Evolutionary conservation across 2,797 vertebrate species (phyloP).

Genomic region (Macrochelys suwanniensis): DNA sequence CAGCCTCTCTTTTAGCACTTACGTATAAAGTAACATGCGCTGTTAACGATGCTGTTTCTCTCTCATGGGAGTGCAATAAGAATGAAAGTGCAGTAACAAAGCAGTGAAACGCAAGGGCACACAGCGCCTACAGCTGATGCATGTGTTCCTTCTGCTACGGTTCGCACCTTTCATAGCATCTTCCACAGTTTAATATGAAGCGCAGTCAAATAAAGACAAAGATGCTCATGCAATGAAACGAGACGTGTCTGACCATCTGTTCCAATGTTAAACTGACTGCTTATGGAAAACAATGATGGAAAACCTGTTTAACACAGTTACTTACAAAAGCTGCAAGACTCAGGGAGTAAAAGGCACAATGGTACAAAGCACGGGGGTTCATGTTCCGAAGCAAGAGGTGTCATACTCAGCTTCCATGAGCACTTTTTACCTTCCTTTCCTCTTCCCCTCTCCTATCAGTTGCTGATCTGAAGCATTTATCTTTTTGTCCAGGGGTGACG

Average conservation of each 20-base stretch:
- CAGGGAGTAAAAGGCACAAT: slow-evolving; percentile 33
- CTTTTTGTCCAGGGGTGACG: slow-evolving; percentile 40
- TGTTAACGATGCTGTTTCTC: slow-evolving; percentile 9
- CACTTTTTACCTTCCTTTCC: slow-evolving; percentile 18
- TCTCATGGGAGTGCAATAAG: neutral
- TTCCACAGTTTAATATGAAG: slow-evolving; percentile 18
- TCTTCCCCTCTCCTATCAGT: neutral
- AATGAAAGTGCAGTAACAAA: neutral
- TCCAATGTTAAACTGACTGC: neutral
- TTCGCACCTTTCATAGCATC: slow-evolving; percentile 7
- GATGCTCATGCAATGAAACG: neutral
- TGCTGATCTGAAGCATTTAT: slow-evolving; percentile 52
- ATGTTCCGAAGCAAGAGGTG: slow-evolving; percentile 16
- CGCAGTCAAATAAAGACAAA: slow-evolving; percentile 11
- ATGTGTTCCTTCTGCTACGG: neutral
- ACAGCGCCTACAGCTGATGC: accelerated
- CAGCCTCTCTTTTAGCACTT: slow-evolving; percentile 16
- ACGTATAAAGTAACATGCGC: neutral
- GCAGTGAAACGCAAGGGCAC: neutral
- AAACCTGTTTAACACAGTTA: slow-evolving; percentile 16
- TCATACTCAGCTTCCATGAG: neutral
- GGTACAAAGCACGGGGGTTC: neutral
- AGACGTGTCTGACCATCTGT: neutral
- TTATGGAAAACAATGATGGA: neutral
- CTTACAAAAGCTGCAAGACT: slow-evolving; percentile 66